Evolutionary conservation across 2,113 vertebrate genomes (phyloP), one percentile per base, ranked within the genome.

Genomic region (Dascyllus trimaculatus): DNA sequence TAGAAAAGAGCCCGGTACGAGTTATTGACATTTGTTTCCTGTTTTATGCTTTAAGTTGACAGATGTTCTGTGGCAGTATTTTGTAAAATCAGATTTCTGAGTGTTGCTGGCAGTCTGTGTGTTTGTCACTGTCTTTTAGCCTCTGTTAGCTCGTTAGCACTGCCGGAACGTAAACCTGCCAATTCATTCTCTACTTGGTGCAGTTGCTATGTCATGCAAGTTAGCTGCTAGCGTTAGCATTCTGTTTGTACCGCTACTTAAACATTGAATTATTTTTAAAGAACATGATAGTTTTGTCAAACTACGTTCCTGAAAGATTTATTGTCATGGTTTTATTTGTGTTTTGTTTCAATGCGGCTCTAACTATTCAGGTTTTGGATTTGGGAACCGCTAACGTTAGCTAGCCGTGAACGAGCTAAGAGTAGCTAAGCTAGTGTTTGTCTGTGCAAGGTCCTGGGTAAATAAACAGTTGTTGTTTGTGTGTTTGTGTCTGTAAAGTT

Each of bases 1-100:
- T 95, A 0, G 95, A 95, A 49, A 93, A 93, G 88, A 87, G 75
- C 64, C 94, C 90, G 93, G 95, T 95, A 88, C 68, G 70, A 73
- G 24, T 75, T 19, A 25, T 8, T 26, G 38, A 32, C 4, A 52
- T 65, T 65, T 68, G 40, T 71, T 71, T 86, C 35, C 58, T 57
- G 7, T 17, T 24, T 22, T 40, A 75, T 59, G 2, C 1, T 9
- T 4, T 46, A 7, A 43, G 11, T 18, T 48, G 1, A 11, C 18
- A 25, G 11, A 25, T 5, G 52, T 52, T 64, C 1, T n/a, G 17
- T 13, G 15, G 1, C 48, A 14, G 8, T 6, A 17, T 25, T 66
- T 57, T n/a, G 9, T 14, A 1, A n/a, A 24, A 4, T 1, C 11
- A 0, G 0, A 0, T 2, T 0, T 40, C 35, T 11, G 11, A 25